Percentiles rank a stretch among this genome's conserved stretches.
phyloP scores from a whole-genome alignment of 2,888 invertebrate genomes.

The Nomada ruficornis region DNA sequence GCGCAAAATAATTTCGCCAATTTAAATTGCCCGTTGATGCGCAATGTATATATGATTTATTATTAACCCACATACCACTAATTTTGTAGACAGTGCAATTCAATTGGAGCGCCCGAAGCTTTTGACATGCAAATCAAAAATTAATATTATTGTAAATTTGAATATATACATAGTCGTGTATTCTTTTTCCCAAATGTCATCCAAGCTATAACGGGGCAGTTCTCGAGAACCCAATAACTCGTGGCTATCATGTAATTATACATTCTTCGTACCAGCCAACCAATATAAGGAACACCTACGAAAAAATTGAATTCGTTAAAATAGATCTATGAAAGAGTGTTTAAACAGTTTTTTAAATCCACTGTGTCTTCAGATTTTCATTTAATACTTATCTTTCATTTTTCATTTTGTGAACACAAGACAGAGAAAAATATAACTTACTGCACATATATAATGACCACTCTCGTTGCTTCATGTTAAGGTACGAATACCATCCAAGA shows the following conservation, averaged over 20 bases:
- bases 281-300: constrained; percentile 70
- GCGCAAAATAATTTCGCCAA: background rate
- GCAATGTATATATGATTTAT: no score
- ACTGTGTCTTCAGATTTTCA: no score
- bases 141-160: constrained; percentile 22
- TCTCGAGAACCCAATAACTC: constrained; percentile 52
- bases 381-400: background rate
- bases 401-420: background rate
- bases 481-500: constrained; percentile 61
- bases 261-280: constrained; percentile 56
- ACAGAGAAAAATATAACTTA: constrained; percentile 52
- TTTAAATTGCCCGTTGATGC: background rate
- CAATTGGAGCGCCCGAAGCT: no score
- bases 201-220: constrained; percentile 67
- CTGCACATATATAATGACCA: constrained; percentile 54
- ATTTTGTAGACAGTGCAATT: no score
- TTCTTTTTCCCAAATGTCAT: constrained; percentile 68
- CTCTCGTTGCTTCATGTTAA: constrained; percentile 56
- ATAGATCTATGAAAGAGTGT: background rate
- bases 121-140: no score
- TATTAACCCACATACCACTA: no score
- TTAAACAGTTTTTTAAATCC: background rate
- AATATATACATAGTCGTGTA: constrained; percentile 60
- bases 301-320: background rate
- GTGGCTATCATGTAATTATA: constrained; percentile 57